A percentile compares a stretch with the other conserved stretches of the same genome.
Evolutionary conservation across 2,888 invertebrate genomes (phyloP).

Genomic region (Heteromyza rotundicornis): DNA sequence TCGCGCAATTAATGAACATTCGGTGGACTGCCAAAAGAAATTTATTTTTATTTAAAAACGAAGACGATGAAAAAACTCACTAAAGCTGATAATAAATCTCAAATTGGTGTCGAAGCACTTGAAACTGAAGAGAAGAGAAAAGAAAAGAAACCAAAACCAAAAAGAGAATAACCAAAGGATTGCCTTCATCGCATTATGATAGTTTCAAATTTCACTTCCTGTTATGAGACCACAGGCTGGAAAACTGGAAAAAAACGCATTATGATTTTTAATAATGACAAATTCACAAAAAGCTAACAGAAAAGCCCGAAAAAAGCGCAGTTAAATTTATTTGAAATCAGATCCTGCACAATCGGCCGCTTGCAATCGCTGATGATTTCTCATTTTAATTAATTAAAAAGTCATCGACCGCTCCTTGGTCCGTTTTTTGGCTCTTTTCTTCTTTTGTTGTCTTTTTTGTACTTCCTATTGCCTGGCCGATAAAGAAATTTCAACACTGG

Average conservation of each 20-base stretch:
- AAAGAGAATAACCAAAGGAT: neutral
- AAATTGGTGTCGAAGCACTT: neutral
- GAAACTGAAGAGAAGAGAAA: neutral
- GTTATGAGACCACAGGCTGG: constrained; percentile 33
- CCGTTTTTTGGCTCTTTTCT: neutral
- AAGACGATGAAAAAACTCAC: neutral
- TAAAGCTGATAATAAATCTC: neutral
- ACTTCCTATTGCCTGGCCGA: neutral
- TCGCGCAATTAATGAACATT: constrained; percentile 3
- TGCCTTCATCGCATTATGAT: constrained; percentile 22
- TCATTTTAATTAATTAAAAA: constrained; percentile 62
- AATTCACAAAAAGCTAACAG: constrained; percentile 39
- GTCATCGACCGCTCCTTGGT: constrained; percentile 50
- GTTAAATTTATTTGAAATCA: constrained; percentile 48
- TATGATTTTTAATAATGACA: constrained; percentile 53
- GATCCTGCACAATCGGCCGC: constrained; percentile 57
- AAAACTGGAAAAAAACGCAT: constrained; percentile 29
- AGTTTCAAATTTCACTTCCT: constrained; percentile 60
- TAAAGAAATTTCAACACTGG: too few relatives aligned
- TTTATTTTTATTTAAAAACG: neutral
- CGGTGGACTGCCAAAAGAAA: neutral
- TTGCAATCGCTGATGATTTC: constrained; percentile 59
- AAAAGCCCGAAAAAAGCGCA: constrained; percentile 25
- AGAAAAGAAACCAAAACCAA: neutral
- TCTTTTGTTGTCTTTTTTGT: constrained; percentile 20